Evolutionary conservation across 2,797 vertebrate species (phyloP).

Genomic region (Astyanax mexicanus): DNA sequence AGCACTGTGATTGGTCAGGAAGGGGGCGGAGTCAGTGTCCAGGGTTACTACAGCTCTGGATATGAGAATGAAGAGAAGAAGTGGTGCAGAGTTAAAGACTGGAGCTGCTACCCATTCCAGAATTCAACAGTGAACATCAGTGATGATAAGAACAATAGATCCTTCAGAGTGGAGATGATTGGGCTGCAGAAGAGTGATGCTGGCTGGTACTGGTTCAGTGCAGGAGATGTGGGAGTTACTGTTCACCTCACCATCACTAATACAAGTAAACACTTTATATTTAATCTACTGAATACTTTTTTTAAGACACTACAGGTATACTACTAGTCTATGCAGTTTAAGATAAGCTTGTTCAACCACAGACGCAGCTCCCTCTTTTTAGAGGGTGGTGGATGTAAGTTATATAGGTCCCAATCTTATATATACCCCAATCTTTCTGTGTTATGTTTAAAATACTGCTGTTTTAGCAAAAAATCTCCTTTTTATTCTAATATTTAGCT

Average conservation of each 20-base stretch:
- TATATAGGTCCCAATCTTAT: too few relatives aligned
- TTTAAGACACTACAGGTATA: too few relatives aligned
- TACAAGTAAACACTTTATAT: background rate
- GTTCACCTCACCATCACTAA: constrained; percentile 31
- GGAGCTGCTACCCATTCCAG: constrained; percentile 32
- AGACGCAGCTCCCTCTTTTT: too few relatives aligned
- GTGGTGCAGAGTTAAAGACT: constrained; percentile 30
- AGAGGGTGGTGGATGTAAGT: too few relatives aligned
- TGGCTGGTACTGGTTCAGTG: constrained; percentile 49
- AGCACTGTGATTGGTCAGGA: constrained; percentile 38
- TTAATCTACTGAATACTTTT: too few relatives aligned
- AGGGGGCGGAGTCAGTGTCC: constrained; percentile 39
- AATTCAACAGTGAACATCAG: constrained; percentile 44
- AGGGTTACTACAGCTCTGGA: constrained; percentile 61
- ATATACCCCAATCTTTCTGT: too few relatives aligned
- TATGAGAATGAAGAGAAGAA: constrained; percentile 31
- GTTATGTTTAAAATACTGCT: too few relatives aligned
- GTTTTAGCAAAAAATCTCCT: too few relatives aligned
- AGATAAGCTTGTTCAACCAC: too few relatives aligned
- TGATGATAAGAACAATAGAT: constrained; percentile 38
- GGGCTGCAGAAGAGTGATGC: constrained; percentile 51
- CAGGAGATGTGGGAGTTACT: constrained; percentile 40
- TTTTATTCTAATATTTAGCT: too few relatives aligned
- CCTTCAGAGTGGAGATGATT: constrained; percentile 48
- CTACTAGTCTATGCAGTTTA: too few relatives aligned